Percentiles rank a stretch among this genome's conserved stretches.
These are phyloP conservation scores for Bergia puertoricense DNA, from an alignment of 92 coral and sea anemone genomes.

Conservation along the genomic window DNA sequence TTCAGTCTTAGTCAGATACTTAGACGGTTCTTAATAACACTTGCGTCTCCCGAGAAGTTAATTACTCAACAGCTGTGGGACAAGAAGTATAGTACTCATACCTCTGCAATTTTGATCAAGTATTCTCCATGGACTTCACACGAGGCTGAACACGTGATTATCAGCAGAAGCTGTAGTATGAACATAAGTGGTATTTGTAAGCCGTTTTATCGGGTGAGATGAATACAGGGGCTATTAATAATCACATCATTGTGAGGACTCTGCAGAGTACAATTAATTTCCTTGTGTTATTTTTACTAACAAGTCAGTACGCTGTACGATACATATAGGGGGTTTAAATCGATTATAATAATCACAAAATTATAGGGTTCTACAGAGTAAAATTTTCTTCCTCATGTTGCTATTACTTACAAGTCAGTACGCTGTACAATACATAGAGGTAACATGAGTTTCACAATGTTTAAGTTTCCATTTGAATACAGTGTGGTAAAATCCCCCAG, in stretches of 20 bases:
- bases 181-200: background rate
- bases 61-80: too few species aligned
- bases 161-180: constrained; percentile 77
- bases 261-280: too few species aligned
- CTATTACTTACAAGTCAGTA: too few species aligned
- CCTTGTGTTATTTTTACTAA: too few species aligned
- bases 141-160: constrained; percentile 97
- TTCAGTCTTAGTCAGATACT: too few species aligned
- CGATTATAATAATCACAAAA: too few species aligned
- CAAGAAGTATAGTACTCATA: constrained; percentile 29
- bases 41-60: too few species aligned
- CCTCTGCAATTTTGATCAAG: constrained; percentile 96
- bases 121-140: constrained; percentile 99
- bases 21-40: too few species aligned
- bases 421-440: background rate
- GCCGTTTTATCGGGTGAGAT: background rate
- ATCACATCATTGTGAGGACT: too few species aligned
- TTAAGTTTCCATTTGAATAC: background rate
- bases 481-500: too few species aligned
- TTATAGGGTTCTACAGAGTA: too few species aligned
- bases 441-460: background rate
- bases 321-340: background rate
- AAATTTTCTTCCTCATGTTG: too few species aligned
- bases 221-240: background rate
- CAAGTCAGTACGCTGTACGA: background rate